Conservation (phyloP, 2,888 invertebrate species). For the Dromius quadrimaculatus region DNA sequence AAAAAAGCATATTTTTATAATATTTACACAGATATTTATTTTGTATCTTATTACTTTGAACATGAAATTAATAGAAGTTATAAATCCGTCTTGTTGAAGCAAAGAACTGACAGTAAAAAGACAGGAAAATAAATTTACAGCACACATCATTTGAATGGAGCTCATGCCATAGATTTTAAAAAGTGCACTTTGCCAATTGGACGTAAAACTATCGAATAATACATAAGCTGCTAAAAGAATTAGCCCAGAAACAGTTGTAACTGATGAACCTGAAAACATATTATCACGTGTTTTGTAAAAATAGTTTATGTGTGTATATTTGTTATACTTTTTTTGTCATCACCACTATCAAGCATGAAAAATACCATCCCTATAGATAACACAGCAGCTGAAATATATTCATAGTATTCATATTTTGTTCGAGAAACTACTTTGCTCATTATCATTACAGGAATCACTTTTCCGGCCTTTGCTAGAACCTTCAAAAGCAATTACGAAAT, state of each 20-base stretch:
- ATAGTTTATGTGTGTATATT: slow-evolving; percentile 15
- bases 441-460: slow-evolving; percentile 97
- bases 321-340: slow-evolving; percentile 70
- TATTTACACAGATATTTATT: not conserved
- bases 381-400: slow-evolving; percentile 90
- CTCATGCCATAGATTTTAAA: slow-evolving; percentile 85
- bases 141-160: slow-evolving; percentile 94
- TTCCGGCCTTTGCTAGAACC: slow-evolving; percentile 97
- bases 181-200: slow-evolving; percentile 96
- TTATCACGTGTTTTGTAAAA: not conserved
- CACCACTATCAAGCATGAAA: slow-evolving; percentile 87
- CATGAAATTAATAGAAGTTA: slow-evolving; percentile 79
- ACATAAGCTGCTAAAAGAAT: slow-evolving; percentile 91
- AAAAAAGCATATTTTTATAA: slow-evolving; percentile 58
- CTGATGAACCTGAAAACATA: slow-evolving; percentile 69
- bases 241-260: slow-evolving; percentile 86
- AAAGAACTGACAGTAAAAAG: slow-evolving; percentile 88
- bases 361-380: slow-evolving; percentile 94
- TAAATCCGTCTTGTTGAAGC: slow-evolving; percentile 86
- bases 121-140: slow-evolving; percentile 94
- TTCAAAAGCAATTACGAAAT: slow-evolving; percentile 60
- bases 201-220: slow-evolving; percentile 96
- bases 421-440: slow-evolving; percentile 95
- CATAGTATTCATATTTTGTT: slow-evolving; percentile 88
- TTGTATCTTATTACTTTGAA: slow-evolving; percentile 65